phyloP scores from a whole-genome alignment of 1,140 invertebrate species.

The Drosophila arawakana region DNA sequence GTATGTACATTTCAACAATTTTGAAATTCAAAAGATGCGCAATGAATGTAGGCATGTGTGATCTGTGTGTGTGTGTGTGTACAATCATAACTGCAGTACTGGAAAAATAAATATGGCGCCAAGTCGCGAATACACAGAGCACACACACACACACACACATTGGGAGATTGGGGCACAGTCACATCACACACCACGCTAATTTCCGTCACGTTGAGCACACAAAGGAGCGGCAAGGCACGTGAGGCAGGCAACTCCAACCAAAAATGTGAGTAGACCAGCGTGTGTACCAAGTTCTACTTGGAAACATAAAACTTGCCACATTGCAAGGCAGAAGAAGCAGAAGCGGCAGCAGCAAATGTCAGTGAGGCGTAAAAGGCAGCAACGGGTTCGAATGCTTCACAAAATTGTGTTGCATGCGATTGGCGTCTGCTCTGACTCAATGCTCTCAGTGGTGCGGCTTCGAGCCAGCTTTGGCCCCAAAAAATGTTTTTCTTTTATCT shows the following conservation, averaged over 20 bases:
- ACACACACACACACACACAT: conserved; percentile 25
- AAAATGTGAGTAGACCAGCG: conserved; percentile 6
- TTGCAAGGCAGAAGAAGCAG: conserved; percentile 18
- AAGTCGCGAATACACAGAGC: conserved; percentile 44
- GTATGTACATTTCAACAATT: conserved; percentile 49
- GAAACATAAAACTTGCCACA: conserved; percentile 43
- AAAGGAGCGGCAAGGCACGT: conserved; percentile 71
- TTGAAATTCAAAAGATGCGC: conserved; percentile 69
- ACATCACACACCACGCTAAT: conserved; percentile 68
- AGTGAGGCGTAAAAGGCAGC: conserved; percentile 41
- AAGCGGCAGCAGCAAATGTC: conserved; percentile 21
- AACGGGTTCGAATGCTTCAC: conserved; percentile 35
- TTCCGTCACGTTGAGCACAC: conserved; percentile 82
- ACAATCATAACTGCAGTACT: conserved; percentile 78
- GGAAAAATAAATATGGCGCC: conserved; percentile 76
- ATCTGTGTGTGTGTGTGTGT: conserved; percentile 43
- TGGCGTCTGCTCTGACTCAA: not conserved
- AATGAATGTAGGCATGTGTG: conserved; percentile 44
- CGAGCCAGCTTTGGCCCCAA: not conserved
- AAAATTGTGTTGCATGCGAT: conserved; percentile 42
- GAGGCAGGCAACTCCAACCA: conserved; percentile 47
- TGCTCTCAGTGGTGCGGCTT: not conserved
- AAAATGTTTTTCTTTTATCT: conserved; percentile 8
- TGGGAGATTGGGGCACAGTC: conserved; percentile 27
- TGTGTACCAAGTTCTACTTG: conserved; percentile 32